These are phyloP conservation scores for Calycopis cecrops DNA, from an alignment of 1,140 invertebrate species.

Conservation along the genomic window DNA sequence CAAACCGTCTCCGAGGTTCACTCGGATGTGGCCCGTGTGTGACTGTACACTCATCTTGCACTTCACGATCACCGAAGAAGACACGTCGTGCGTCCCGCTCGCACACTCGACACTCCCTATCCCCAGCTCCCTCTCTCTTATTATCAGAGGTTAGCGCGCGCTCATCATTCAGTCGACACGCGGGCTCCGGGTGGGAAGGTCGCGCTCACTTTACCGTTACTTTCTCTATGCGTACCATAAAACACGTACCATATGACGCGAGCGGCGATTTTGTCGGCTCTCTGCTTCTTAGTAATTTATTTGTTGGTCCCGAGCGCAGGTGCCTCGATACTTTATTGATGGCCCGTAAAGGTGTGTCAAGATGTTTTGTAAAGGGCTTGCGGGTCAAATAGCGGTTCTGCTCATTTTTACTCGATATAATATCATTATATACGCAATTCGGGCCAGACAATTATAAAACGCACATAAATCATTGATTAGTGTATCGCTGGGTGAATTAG, in stretches of 20 bases:
- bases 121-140: constrained; percentile 53
- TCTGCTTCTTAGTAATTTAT: constrained; percentile 44
- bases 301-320: constrained; percentile 41
- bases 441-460: too few species aligned
- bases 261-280: constrained; percentile 44
- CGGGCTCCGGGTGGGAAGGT: constrained; percentile 62
- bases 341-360: constrained; percentile 17
- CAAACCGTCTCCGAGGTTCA: constrained; percentile 58
- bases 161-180: constrained; percentile 68
- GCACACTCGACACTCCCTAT: constrained; percentile 30
- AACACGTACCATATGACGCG: constrained; percentile 55
- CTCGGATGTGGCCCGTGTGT: constrained; percentile 69
- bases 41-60: constrained; percentile 71
- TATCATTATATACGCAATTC: neutral
- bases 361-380: constrained; percentile 26
- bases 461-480: too few species aligned
- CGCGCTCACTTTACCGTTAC: constrained; percentile 57
- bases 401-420: too few species aligned
- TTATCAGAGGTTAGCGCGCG: constrained; percentile 69
- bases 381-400: constrained; percentile 28
- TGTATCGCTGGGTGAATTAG: constrained; percentile 34
- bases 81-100: constrained; percentile 52
- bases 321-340: constrained; percentile 42
- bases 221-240: constrained; percentile 59
- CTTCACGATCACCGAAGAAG: constrained; percentile 72